phyloP scores from a whole-genome alignment of 2,113 vertebrate species.

The Scortum barcoo region DNA sequence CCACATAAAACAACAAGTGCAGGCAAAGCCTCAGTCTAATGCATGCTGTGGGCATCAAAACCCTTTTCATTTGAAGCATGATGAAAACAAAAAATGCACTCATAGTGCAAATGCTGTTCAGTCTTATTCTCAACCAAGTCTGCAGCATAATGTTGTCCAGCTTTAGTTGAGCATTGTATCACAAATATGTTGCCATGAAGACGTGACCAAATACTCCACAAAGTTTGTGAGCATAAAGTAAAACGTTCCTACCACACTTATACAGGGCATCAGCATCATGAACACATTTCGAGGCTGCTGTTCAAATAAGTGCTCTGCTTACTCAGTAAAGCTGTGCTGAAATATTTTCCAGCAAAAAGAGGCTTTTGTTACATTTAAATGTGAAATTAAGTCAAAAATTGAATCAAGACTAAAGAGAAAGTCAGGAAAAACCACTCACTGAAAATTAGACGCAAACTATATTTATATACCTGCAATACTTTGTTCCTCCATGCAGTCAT shows the following conservation, averaged over 20 bases:
- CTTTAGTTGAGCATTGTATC: not conserved
- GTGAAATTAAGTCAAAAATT: not conserved
- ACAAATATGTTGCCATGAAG: not conserved
- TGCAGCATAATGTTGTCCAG: not conserved
- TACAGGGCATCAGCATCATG: not conserved
- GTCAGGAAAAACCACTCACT: not conserved
- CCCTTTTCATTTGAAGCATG: not conserved
- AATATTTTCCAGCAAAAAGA: not conserved
- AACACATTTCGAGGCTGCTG: not conserved
- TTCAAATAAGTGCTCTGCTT: not conserved
- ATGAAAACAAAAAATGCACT: not conserved
- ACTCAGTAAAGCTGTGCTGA: not conserved
- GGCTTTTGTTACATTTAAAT: not conserved
- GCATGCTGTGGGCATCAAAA: not conserved
- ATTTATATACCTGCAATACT: not conserved
- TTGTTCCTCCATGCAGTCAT: not conserved
- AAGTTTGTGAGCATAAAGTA: not conserved
- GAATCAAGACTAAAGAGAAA: not conserved
- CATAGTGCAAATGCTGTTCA: not conserved
- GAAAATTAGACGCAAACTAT: not conserved
- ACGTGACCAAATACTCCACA: not conserved
- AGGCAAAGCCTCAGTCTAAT: not conserved
- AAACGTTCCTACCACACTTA: not conserved
- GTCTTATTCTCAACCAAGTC: not conserved
- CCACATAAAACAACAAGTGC: not conserved